A percentile compares a stretch with the other conserved stretches of the same genome.
These are phyloP conservation scores for Drosophila demipolita DNA, from an alignment of 2,888 invertebrate species.

Conservation along the genomic window DNA sequence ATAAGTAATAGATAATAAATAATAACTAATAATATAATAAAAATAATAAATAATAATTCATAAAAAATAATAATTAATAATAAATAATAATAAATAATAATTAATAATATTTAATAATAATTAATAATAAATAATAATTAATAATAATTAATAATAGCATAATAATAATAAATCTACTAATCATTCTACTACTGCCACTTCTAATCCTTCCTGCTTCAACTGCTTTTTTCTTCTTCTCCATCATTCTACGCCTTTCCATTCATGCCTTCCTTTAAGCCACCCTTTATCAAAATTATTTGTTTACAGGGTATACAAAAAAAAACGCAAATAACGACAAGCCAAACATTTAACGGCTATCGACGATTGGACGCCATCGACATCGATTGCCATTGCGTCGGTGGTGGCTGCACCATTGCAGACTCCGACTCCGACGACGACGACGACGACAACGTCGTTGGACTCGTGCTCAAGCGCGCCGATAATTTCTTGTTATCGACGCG, in stretches of 20 bases:
- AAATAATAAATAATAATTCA: no score
- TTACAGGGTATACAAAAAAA: constrained; percentile 41
- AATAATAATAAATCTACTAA: no score
- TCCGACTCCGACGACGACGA: constrained; percentile 5
- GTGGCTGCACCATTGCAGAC: constrained; percentile 30
- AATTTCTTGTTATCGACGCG: constrained; percentile 82
- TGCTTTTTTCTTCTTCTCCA: neutral
- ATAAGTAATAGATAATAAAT: no score
- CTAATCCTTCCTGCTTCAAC: no score
- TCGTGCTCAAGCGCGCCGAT: constrained; percentile 76
- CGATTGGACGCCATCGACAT: constrained; percentile 57
- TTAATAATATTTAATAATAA: no score
- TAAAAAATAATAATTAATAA: no score
- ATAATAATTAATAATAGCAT: no score
- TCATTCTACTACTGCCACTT: no score
- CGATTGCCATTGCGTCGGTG: constrained; percentile 67
- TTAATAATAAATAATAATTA: no score
- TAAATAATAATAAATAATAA: no score
- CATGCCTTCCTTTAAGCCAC: neutral
- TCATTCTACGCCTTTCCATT: neutral
- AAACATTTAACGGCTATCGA: constrained; percentile 55
- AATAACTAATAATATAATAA: no score
- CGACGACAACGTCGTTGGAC: constrained; percentile 44
- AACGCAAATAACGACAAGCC: constrained; percentile 44
- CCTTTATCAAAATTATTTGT: neutral